phyloP scores from a whole-genome alignment of 1,140 invertebrate species.

The Hyles euphorbiae region DNA sequence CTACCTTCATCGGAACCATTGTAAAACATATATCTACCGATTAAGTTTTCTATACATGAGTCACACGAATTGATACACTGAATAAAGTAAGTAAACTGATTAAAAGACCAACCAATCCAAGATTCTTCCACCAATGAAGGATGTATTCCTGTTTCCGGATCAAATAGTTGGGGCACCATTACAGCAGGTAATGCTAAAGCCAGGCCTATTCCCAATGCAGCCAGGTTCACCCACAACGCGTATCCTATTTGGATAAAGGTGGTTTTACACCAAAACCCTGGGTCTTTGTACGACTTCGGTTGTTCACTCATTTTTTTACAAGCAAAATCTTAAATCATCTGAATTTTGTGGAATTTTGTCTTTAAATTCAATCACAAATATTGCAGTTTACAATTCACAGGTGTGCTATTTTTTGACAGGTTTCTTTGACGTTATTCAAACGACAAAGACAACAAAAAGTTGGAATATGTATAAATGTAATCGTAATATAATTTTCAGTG shows the following conservation, averaged over 20 bases:
- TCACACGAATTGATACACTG: neutral
- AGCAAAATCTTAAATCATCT: too few relatives aligned
- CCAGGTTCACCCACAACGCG: constrained; percentile 62
- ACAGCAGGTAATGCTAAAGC: constrained; percentile 74
- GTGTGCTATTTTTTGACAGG: neutral
- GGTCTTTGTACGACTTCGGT: constrained; percentile 19
- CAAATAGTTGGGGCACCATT: constrained; percentile 59
- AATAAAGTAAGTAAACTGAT: constrained; percentile 7
- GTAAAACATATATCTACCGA: too few relatives aligned
- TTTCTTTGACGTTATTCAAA: neutral
- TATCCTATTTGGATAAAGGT: constrained; percentile 45
- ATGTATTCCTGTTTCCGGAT: constrained; percentile 32
- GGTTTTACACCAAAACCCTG: constrained; percentile 41
- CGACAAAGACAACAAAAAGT: too few relatives aligned
- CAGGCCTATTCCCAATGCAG: constrained; percentile 68
- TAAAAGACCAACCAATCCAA: constrained; percentile 73
- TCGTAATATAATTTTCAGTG: too few relatives aligned
- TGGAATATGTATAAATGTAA: too few relatives aligned
- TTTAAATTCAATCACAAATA: too few relatives aligned
- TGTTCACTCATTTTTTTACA: neutral
- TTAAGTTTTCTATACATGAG: too few relatives aligned
- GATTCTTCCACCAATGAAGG: constrained; percentile 57
- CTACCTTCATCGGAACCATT: too few relatives aligned
- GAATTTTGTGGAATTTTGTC: too few relatives aligned
- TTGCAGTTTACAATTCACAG: too few relatives aligned